These are phyloP conservation scores for Lordiphosa collinella DNA, from an alignment of 1,140 invertebrate species.

Conservation along the genomic window DNA sequence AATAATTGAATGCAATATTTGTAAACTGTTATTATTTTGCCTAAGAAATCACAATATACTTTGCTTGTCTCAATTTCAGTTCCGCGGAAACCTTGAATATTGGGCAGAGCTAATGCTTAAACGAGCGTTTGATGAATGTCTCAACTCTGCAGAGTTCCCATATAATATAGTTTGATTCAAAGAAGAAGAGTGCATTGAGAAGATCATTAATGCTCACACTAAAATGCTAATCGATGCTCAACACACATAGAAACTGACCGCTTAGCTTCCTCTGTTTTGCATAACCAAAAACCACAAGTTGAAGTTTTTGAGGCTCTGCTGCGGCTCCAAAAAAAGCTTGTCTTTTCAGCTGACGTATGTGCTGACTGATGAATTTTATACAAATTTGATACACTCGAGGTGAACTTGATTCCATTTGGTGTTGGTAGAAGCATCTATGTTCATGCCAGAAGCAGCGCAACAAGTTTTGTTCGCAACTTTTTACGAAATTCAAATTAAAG, in stretches of 20 bases:
- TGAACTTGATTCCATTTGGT: slow-evolving; percentile 69
- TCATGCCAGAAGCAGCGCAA: slow-evolving; percentile 61
- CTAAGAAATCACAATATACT: not conserved
- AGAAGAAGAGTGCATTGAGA: slow-evolving; percentile 38
- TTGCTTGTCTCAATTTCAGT: not conserved
- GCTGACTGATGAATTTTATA: slow-evolving; percentile 74
- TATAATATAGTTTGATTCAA: slow-evolving; percentile 41
- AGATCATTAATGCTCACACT: slow-evolving; percentile 61
- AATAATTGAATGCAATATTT: too few species aligned
- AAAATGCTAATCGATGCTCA: slow-evolving; percentile 62
- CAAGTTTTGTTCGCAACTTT: slow-evolving; percentile 59
- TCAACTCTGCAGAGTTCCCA: slow-evolving; percentile 37
- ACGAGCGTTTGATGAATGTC: slow-evolving; percentile 51
- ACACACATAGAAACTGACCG: slow-evolving; percentile 1
- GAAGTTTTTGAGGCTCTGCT: slow-evolving; percentile 21
- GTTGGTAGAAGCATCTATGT: slow-evolving; percentile 62
- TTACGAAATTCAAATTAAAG: slow-evolving; percentile 74
- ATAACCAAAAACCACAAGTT: slow-evolving; percentile 43
- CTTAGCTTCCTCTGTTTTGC: slow-evolving; percentile 66
- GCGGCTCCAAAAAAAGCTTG: slow-evolving; percentile 3
- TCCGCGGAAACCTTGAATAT: slow-evolving; percentile 25
- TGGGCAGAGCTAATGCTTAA: slow-evolving; percentile 37
- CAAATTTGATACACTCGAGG: slow-evolving; percentile 77
- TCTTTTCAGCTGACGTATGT: slow-evolving; percentile 67
- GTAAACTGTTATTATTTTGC: not conserved